Evolutionary conservation across 1,140 invertebrate species (phyloP), one percentile per base, ranked within the genome.

Genomic region (Dolichoris vasculosae): DNA sequence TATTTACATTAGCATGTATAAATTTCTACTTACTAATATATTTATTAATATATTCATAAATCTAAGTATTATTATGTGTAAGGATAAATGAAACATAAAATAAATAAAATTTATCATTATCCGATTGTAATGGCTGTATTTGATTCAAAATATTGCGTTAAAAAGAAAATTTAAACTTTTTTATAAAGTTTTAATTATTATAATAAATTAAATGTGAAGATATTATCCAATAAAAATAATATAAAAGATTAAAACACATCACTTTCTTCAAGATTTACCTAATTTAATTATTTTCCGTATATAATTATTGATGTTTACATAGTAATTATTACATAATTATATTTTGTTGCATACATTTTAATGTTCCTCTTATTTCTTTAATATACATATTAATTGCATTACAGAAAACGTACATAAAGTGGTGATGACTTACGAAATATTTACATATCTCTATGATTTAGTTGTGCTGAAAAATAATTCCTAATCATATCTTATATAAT

Each of bases 331-430:
- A 71, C 83, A 79, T 71, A 55, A 79, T 84, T 64, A 77, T 59
- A 43, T 35, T 67, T 48, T 84, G 20, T 78, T 79, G 20, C 30
- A 46, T 55, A 80, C 46, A 80, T 80, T 84, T 79, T 69, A 71
- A 85, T 67, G 38, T 59, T 88, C 79, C 17, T 83, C 77, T 85
- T 81, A 59, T 87, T 84, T 87, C 63, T 75, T 87, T 77, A n/a
- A n/a, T n/a, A n/a, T n/a, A 80, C 82, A 82, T 78, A 85, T 90
- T 89, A 88, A 89, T 88, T 89, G 89, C 87, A 90, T 88, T 89
- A 90, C 90, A 90, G 90, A 85, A 84, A 90, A 88, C 77, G 87
- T 88, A 90, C 87, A 90, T 86, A 48, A 80, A 85, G 67, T 90
- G 89, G 77, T 90, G 89, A 88, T 89, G 83, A 85, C 63, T 88